These are phyloP conservation scores for Butorides virescens DNA, from an alignment of 2,113 vertebrate genomes.

Conservation along the genomic window DNA sequence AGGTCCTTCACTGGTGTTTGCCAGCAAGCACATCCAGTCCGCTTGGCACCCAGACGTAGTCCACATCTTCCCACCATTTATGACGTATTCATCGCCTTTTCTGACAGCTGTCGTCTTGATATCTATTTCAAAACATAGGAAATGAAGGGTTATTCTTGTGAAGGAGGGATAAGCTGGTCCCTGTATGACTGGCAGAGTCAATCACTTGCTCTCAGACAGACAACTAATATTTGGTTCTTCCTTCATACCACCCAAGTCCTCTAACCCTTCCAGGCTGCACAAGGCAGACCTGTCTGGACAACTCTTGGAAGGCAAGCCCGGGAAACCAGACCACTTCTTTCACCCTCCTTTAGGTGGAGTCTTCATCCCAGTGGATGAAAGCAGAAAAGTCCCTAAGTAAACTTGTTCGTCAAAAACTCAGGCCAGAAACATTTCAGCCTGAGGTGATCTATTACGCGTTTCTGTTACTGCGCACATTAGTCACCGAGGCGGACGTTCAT, in stretches of 20 bases:
- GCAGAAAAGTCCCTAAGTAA: background rate
- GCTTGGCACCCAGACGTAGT: constrained; percentile 77
- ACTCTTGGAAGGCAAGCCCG: background rate
- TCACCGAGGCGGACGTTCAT: background rate
- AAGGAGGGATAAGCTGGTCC: background rate
- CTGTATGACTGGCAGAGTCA: background rate
- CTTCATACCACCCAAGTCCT: background rate
- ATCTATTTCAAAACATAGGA: constrained; percentile 58
- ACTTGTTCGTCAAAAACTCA: background rate
- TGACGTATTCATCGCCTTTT: constrained; percentile 78
- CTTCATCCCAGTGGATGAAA: background rate
- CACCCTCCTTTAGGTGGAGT: background rate
- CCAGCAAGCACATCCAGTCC: constrained; percentile 84
- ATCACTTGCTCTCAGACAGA: background rate
- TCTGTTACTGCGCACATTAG: background rate
- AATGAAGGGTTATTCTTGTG: background rate
- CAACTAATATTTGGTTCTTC: background rate
- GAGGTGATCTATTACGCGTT: background rate
- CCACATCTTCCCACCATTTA: constrained; percentile 87
- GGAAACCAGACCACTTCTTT: background rate
- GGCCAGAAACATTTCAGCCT: background rate
- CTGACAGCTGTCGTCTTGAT: constrained; percentile 81
- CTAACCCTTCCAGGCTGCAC: background rate
- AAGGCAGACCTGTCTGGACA: background rate
- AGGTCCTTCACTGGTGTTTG: constrained; percentile 77